Base-by-base conservation (phyloP, 2,113 vertebrate species). In the Hyaena hyaena region DNA sequence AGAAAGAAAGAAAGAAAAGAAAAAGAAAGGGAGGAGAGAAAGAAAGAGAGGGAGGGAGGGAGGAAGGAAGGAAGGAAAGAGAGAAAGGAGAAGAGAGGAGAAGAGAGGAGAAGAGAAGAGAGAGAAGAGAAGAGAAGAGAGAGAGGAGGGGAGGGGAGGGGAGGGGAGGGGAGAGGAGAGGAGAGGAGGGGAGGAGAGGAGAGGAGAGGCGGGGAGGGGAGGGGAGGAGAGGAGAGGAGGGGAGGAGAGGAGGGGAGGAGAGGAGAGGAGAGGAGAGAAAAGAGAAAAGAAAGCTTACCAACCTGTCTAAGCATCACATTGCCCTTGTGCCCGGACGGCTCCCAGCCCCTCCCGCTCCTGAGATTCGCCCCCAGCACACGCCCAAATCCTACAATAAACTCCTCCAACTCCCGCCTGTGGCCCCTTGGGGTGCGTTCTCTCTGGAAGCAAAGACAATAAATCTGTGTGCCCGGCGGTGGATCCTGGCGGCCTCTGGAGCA, bases 11-110 rank as follows among this genome's bases (percentile, higher is more conserved):
- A 26, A 11, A 28, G 63, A 12, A 28, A 12, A 24, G 12, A 4
- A 8, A 26, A 11, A 28, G 63, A 12, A 28, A 12, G 63, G 12
- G 2, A 28, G 63, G 4, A 9, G 10, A 11, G 4, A 0, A 4
- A 11, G 10, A 11, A 4, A 28, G 5, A 65, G 5, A 31, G 58
- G 3, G 6, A 73, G 21, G 35, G 14, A 43, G 21, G 39, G 45
- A 43, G 24, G 24, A 35, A 14, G 6, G 4, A 14, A 45, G 12
- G 23, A 28, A 48, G 10, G 43, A 76, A 48, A 28, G 12, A n/a
- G n/a, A 2, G 35, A 35, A 35, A 35, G 35, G 35, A 35, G 35
- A 35, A 35, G 35, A 35, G 35, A 35, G 2, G 35, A 35, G 35
- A 35, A 35, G 35, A 35, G 35, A 35, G 2, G 35, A 35, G 35